These are phyloP conservation scores for Taxidea taxus DNA, from an alignment of 2,113 vertebrate genomes.

Conservation along the genomic window DNA sequence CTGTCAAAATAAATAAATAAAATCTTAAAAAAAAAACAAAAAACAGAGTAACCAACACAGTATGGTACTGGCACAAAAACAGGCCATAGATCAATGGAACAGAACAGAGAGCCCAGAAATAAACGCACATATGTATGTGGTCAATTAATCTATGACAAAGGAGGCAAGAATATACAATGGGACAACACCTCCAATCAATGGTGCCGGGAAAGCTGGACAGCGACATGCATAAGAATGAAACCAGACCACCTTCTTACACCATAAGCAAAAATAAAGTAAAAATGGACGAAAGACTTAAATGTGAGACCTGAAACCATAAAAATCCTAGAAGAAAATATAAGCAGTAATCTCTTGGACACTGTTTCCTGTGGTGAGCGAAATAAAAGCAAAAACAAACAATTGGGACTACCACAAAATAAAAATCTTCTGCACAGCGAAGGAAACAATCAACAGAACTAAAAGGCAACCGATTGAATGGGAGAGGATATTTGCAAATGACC, in stretches of 20 bases:
- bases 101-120: neutral
- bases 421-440: neutral
- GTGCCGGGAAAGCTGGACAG: neutral
- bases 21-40: no score
- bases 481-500: neutral
- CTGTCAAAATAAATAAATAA: no score
- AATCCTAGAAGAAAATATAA: neutral
- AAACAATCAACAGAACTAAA: neutral
- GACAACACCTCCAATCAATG: neutral
- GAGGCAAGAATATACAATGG: neutral
- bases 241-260: neutral
- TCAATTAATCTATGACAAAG: neutral
- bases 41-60: neutral
- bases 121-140: neutral
- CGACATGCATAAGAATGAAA: neutral
- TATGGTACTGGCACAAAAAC: neutral
- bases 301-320: neutral
- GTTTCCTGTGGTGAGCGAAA: neutral
- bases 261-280: neutral
- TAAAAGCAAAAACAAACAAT: neutral
- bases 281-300: neutral
- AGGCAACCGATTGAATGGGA: neutral
- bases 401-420: neutral
- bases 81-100: neutral
- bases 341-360: neutral